Evolutionary conservation across 2,888 invertebrate genomes (phyloP).

Genomic region (Lamproptera curius): DNA sequence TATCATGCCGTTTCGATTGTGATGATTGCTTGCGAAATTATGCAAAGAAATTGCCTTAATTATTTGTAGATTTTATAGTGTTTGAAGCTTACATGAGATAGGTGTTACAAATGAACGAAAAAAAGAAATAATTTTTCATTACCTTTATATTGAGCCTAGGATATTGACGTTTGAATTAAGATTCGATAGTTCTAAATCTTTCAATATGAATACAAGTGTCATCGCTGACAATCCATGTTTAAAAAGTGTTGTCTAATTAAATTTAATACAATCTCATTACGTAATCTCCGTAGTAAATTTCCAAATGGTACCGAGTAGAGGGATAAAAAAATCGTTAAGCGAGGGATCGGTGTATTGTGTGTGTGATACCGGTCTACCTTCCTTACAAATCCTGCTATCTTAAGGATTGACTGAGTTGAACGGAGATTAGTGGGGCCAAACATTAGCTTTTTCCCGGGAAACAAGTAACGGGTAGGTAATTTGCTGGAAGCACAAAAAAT

Average conservation of each 20-base stretch:
- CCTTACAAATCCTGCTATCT: constrained; percentile 27
- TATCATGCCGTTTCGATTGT: neutral
- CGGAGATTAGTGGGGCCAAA: constrained; percentile 5
- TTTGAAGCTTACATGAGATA: too few species aligned
- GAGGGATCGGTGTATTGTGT: constrained; percentile 31
- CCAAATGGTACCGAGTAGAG: constrained; percentile 17
- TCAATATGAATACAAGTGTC: too few species aligned
- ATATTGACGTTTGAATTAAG: too few species aligned
- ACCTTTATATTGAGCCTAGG: too few species aligned
- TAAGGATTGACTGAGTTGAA: constrained; percentile 23
- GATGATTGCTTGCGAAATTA: too few species aligned
- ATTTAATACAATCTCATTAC: constrained; percentile 16
- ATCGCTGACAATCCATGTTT: too few species aligned
- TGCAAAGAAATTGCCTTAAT: too few species aligned
- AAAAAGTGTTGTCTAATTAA: too few species aligned
- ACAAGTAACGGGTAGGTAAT: neutral
- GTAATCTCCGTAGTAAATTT: constrained; percentile 20
- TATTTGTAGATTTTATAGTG: too few species aligned
- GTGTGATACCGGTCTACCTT: constrained; percentile 36
- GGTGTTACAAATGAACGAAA: too few species aligned
- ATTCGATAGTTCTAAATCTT: too few species aligned
- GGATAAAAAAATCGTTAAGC: constrained; percentile 16
- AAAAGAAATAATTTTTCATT: too few species aligned
- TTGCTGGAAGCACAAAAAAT: neutral
- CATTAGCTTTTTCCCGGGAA: constrained; percentile 3